A percentile compares a stretch with the other conserved stretches of the same genome.
Evolutionary conservation across 2,888 invertebrate species (phyloP).

Genomic region (Ptilodon capucinus): DNA sequence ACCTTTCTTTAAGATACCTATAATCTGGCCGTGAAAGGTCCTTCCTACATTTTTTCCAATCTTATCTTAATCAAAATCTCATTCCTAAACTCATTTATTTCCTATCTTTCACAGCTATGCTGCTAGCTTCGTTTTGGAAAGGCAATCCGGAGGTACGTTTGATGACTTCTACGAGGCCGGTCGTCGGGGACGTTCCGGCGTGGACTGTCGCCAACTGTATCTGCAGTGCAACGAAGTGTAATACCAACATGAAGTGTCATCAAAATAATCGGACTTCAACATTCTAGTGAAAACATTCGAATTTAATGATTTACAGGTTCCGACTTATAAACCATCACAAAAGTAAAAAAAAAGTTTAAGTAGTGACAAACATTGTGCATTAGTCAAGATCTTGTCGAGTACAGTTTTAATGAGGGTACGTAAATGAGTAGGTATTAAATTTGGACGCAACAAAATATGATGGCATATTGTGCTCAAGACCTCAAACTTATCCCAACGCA

Average conservation of each 20-base stretch:
- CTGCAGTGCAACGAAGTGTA: conserved; percentile 95
- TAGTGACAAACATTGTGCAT: conserved; percentile 13
- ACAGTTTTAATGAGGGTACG: conserved; percentile 19
- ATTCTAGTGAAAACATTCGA: conserved; percentile 36
- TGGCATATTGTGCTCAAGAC: conserved; percentile 42
- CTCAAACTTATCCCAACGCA: conserved; percentile 57
- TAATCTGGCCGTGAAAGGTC: too few relatives aligned
- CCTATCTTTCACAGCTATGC: conserved; percentile 86
- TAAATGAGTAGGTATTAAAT: conserved; percentile 35
- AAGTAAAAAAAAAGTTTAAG: conserved; percentile 2
- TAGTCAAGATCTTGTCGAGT: conserved; percentile 31
- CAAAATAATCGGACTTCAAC: conserved; percentile 31
- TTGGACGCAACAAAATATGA: conserved; percentile 32
- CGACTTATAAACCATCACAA: conserved; percentile 15
- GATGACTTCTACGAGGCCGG: conserved; percentile 93
- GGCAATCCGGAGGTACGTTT: conserved; percentile 88
- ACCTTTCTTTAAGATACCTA: too few relatives aligned
- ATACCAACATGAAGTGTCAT: conserved; percentile 34
- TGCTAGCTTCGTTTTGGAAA: conserved; percentile 92
- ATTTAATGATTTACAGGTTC: conserved; percentile 25
- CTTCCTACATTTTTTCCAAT: too few relatives aligned
- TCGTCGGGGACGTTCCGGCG: conserved; percentile 91
- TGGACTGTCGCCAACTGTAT: conserved; percentile 93
- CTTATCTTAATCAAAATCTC: too few relatives aligned
- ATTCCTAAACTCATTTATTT: too few relatives aligned